These are phyloP conservation scores for Odontomyia ornata DNA, from an alignment of 2,888 invertebrate genomes.

Conservation along the genomic window DNA sequence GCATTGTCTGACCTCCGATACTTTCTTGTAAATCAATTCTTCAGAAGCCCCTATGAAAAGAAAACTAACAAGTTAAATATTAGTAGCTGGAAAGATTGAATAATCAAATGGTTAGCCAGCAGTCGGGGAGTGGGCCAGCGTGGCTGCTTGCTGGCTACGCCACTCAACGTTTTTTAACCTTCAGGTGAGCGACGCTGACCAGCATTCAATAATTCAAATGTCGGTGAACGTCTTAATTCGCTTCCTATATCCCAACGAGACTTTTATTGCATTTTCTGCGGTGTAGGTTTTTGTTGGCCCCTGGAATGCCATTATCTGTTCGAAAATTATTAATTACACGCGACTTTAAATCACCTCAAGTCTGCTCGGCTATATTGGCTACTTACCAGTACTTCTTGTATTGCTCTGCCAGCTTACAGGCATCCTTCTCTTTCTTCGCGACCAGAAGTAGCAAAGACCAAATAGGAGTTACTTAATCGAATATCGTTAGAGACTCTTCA, in stretches of 20 bases:
- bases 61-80: constrained; percentile 10
- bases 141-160: no score
- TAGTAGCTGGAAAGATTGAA: constrained; percentile 11
- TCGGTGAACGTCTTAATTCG: constrained; percentile 37
- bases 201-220: constrained; percentile 37
- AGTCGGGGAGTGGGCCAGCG: no score
- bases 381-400: background rate
- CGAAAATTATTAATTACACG: constrained; percentile 45
- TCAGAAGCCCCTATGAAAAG: no score
- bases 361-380: background rate
- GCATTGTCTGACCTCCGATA: no score
- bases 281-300: constrained; percentile 39
- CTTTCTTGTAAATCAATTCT: no score
- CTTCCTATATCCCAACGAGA: background rate
- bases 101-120: constrained; percentile 15
- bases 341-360: constrained; percentile 29
- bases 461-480: constrained; percentile 40
- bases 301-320: constrained; percentile 41
- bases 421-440: background rate
- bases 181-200: constrained; percentile 17
- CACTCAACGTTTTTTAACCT: constrained; percentile 27
- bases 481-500: constrained; percentile 28
- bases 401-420: background rate
- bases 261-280: background rate
- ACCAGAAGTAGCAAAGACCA: constrained; percentile 23